These are phyloP conservation scores for Cataglyphis albicans DNA, from an alignment of 2,888 invertebrate genomes.

Conservation along the genomic window DNA sequence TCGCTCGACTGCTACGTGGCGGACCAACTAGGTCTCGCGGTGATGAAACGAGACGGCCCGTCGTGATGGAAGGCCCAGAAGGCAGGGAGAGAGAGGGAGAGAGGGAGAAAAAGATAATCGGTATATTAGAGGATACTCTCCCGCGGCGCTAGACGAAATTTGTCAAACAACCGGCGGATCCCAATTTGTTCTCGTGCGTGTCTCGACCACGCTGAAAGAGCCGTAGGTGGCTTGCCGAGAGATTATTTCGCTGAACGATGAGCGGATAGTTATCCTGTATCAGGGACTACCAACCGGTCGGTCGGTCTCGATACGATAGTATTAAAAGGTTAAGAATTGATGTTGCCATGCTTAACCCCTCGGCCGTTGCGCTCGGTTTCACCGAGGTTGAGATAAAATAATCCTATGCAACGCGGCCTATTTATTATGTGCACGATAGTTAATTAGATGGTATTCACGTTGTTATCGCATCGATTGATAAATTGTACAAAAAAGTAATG, in stretches of 20 bases:
- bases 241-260: slow-evolving; percentile 60
- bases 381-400: slow-evolving; percentile 19
- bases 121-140: slow-evolving; percentile 75
- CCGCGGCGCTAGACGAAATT: slow-evolving; percentile 81
- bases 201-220: slow-evolving; percentile 68
- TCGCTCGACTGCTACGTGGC: slow-evolving; percentile 59
- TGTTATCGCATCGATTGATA: background rate
- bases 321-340: slow-evolving; percentile 60
- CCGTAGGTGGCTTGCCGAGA: slow-evolving; percentile 66
- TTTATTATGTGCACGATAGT: slow-evolving; percentile 11
- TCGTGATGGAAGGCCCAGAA: slow-evolving; percentile 49
- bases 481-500: slow-evolving; percentile 3
- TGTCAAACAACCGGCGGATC: slow-evolving; percentile 77
- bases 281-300: slow-evolving; percentile 52
- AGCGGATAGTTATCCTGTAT: slow-evolving; percentile 56
- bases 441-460: slow-evolving; percentile 8
- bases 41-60: slow-evolving; percentile 60
- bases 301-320: slow-evolving; percentile 49
- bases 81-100: slow-evolving; percentile 18
- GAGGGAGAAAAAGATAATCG: slow-evolving; percentile 58
- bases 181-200: slow-evolving; percentile 78
- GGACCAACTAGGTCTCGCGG: slow-evolving; percentile 49
- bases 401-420: slow-evolving; percentile 21
- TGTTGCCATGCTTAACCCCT: slow-evolving; percentile 32
- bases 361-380: background rate